phyloP scores from a whole-genome alignment of 2,113 vertebrate species.

The Pseudopodoces humilis region DNA sequence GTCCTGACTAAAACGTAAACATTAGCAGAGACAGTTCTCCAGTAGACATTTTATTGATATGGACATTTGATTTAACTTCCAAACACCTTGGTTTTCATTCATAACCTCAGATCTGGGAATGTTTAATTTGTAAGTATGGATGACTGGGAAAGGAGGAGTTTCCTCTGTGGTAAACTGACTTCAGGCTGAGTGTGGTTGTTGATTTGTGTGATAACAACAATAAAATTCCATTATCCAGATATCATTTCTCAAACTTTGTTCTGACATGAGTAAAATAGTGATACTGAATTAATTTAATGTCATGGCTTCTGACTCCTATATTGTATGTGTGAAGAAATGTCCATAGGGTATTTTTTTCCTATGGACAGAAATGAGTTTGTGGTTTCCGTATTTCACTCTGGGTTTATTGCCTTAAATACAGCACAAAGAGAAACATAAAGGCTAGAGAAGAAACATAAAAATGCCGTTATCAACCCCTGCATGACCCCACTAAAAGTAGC shows the following conservation, averaged over 20 bases:
- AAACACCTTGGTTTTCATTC: constrained; percentile 7
- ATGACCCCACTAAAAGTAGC: background rate
- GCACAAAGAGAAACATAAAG: background rate
- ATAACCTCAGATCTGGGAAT: background rate
- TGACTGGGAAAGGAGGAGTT: constrained; percentile 20
- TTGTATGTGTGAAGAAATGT: background rate
- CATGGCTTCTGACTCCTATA: background rate
- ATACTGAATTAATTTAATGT: background rate
- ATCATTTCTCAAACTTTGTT: background rate
- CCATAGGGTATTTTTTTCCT: background rate
- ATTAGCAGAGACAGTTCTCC: background rate
- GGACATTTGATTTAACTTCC: background rate
- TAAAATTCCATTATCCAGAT: background rate
- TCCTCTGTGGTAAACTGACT: constrained; percentile 8
- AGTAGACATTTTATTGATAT: background rate
- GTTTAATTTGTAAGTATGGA: background rate
- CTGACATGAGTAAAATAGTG: background rate
- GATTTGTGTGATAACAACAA: constrained; percentile 20
- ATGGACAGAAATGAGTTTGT: background rate
- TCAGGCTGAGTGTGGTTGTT: background rate
- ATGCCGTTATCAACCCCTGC: background rate
- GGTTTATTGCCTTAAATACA: background rate
- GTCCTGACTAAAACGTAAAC: background rate
- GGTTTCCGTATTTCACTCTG: background rate
- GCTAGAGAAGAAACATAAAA: background rate